Evolutionary conservation across 2,888 invertebrate species (phyloP).

Genomic region (Ecliptopera silaceata): DNA sequence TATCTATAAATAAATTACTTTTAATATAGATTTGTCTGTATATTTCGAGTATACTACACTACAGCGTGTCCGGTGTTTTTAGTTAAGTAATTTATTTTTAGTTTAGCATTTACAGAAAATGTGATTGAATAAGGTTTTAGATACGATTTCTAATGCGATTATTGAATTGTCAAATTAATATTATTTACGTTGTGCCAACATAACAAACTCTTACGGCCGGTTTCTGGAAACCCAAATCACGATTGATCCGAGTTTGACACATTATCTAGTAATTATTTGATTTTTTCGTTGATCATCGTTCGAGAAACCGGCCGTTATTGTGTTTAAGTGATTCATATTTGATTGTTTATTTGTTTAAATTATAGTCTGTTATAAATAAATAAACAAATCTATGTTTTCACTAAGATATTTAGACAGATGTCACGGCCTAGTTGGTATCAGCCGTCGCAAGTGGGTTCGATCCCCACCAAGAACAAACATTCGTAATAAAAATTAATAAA

Average conservation of each 20-base stretch:
- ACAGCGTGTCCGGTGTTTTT: constrained; percentile 62
- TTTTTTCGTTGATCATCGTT: too few relatives aligned
- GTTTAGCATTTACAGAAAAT: constrained; percentile 61
- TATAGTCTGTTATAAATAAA: neutral
- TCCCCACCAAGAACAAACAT: too few relatives aligned
- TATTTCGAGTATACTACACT: constrained; percentile 27
- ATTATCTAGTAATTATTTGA: too few relatives aligned
- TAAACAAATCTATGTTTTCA: too few relatives aligned
- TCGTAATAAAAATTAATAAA: too few relatives aligned
- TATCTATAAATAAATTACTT: neutral
- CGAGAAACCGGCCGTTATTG: too few relatives aligned
- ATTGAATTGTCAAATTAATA: neutral
- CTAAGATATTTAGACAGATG: too few relatives aligned
- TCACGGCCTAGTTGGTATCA: too few relatives aligned
- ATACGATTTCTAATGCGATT: constrained; percentile 46
- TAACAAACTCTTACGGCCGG: too few relatives aligned
- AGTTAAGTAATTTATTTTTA: constrained; percentile 69
- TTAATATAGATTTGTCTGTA: constrained; percentile 11
- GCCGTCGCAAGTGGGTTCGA: too few relatives aligned
- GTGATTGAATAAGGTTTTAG: constrained; percentile 45
- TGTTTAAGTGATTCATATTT: neutral
- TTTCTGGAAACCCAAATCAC: too few relatives aligned
- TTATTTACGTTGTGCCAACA: neutral
- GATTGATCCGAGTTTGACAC: too few relatives aligned
- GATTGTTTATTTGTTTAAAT: neutral